A percentile compares a stretch with the other conserved stretches of the same genome.
phyloP scores from a whole-genome alignment of 2,113 vertebrate genomes.

The Solea solea region DNA sequence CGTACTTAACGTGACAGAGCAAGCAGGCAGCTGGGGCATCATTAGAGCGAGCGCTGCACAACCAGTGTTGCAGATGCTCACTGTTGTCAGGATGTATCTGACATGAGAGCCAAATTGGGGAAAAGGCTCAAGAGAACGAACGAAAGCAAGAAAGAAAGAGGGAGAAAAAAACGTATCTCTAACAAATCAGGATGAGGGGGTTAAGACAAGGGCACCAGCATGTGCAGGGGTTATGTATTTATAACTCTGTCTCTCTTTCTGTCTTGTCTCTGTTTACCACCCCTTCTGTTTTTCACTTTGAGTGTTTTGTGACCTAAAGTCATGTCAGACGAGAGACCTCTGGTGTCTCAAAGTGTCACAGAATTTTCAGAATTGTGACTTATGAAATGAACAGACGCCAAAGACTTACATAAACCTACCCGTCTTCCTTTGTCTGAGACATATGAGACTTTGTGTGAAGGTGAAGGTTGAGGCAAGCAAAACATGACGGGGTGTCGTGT shows the following conservation, averaged over 20 bases:
- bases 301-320: not conserved
- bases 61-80: conserved; percentile 18
- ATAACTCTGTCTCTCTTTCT: conserved; percentile 4
- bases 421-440: not conserved
- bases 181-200: conserved; percentile 30
- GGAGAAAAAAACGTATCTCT: conserved; percentile 11
- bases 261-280: not conserved
- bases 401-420: not conserved
- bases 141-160: not conserved
- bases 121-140: not conserved
- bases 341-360: too few species aligned
- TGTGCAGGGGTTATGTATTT: conserved; percentile 38
- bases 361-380: too few species aligned
- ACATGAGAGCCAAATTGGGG: conserved; percentile 9
- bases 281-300: not conserved
- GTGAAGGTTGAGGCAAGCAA: too few species aligned
- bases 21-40: conserved; percentile 44
- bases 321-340: too few species aligned
- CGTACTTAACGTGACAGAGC: not conserved
- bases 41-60: conserved; percentile 28
- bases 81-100: conserved; percentile 18
- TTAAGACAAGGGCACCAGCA: conserved; percentile 19
- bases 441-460: not conserved
- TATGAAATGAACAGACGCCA: too few species aligned
- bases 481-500: too few species aligned